phyloP scores from a whole-genome alignment of 2,797 vertebrate genomes.

The Molossus molossus region DNA sequence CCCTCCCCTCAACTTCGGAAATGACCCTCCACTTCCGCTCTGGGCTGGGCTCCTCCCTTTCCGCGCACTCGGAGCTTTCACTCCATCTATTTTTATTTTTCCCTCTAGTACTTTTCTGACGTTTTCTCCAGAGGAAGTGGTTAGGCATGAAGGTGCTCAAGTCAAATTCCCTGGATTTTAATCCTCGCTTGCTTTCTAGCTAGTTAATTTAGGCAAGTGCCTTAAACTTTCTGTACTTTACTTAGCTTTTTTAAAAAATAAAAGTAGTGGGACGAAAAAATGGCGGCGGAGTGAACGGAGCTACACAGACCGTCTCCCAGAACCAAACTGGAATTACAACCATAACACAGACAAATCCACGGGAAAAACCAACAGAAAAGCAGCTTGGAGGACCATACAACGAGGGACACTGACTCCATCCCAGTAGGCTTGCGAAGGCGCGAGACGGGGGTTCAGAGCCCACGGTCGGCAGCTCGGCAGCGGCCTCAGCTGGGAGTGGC shows the following conservation, averaged over 20 bases:
- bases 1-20: neutral
- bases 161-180: neutral
- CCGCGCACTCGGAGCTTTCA: neutral
- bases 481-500: no score
- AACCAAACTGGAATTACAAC: no score
- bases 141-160: neutral
- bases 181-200: neutral
- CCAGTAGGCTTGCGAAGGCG: no score
- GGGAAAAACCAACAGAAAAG: no score
- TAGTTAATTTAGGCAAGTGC: neutral
- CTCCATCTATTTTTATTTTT: neutral
- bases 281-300: no score
- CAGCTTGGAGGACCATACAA: no score
- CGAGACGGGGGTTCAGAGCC: no score
- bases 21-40: neutral
- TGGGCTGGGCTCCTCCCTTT: neutral
- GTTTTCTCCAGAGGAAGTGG: neutral
- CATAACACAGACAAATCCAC: no score
- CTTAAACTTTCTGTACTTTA: neutral
- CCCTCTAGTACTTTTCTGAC: neutral
- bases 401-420: no score
- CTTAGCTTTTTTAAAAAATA: neutral
- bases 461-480: no score
- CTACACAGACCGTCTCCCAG: no score
- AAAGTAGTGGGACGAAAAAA: neutral